Conservation (phyloP, 2,888 invertebrate species). For the Cantharis nigra region DNA sequence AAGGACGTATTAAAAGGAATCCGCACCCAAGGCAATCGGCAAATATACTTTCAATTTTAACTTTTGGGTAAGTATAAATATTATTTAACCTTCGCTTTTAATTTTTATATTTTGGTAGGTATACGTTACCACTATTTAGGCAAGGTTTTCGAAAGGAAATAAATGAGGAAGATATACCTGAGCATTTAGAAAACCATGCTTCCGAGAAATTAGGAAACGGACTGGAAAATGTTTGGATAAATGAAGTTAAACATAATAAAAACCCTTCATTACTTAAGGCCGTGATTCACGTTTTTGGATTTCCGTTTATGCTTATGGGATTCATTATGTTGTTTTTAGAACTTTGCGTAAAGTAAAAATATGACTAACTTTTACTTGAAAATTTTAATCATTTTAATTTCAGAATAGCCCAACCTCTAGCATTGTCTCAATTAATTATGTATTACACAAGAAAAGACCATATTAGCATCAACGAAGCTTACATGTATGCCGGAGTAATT, state of each 20-base stretch:
- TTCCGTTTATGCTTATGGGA: slow-evolving; percentile 35
- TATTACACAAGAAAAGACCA: slow-evolving; percentile 48
- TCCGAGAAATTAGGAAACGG: slow-evolving; percentile 65
- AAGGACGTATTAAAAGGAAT: neutral
- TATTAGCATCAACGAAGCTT: slow-evolving; percentile 63
- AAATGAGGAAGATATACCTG: slow-evolving; percentile 57
- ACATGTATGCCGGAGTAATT: slow-evolving; percentile 76
- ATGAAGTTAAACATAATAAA: slow-evolving; percentile 29
- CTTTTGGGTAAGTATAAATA: slow-evolving; percentile 25
- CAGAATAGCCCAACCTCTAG: slow-evolving; percentile 63
- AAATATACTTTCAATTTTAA: slow-evolving; percentile 25
- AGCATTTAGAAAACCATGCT: slow-evolving; percentile 61
- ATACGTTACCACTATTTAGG: slow-evolving; percentile 57
- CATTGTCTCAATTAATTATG: slow-evolving; percentile 53
- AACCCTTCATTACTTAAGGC: slow-evolving; percentile 38
- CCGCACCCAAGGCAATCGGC: slow-evolving; percentile 23
- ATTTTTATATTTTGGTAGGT: slow-evolving; percentile 46
- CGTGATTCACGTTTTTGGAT: slow-evolving; percentile 40
- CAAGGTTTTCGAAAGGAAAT: slow-evolving; percentile 57
- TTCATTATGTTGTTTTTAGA: slow-evolving; percentile 20
- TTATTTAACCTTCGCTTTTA: slow-evolving; percentile 12
- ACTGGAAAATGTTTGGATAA: slow-evolving; percentile 59
- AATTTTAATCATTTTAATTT: slow-evolving; percentile 41
- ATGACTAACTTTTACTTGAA: neutral
- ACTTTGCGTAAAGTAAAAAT: neutral